Evolutionary conservation across 2,888 invertebrate species (phyloP).

Genomic region (Tribolium freemani): DNA sequence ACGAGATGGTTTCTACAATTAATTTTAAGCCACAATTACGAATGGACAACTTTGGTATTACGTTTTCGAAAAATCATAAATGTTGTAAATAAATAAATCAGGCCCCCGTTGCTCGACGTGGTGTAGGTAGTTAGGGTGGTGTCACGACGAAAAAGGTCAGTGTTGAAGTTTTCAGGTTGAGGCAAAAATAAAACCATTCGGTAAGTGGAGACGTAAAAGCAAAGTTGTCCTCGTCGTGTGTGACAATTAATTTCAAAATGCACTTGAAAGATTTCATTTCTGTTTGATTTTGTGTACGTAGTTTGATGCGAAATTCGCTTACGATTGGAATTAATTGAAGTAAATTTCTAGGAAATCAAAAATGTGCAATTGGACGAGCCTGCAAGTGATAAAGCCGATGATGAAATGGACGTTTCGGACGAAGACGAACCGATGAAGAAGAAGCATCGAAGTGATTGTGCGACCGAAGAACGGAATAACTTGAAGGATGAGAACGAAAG

Average conservation of each 20-base stretch:
- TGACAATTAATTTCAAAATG: slow-evolving; percentile 6
- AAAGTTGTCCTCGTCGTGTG: slow-evolving; percentile 21
- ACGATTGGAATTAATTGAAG: neutral
- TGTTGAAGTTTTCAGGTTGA: neutral
- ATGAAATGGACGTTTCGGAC: slow-evolving; percentile 91
- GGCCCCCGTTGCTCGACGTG: neutral
- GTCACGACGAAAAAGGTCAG: neutral
- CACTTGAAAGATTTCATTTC: slow-evolving; percentile 20
- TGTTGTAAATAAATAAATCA: neutral
- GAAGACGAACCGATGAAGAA: slow-evolving; percentile 73
- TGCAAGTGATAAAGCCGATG: slow-evolving; percentile 77
- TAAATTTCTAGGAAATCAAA: slow-evolving; percentile 75
- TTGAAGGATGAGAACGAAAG: slow-evolving; percentile 90
- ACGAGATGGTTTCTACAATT: no score
- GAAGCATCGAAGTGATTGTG: slow-evolving; percentile 57
- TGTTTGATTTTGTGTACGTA: slow-evolving; percentile 41
- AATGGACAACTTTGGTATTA: slow-evolving; percentile 15
- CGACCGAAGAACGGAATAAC: slow-evolving; percentile 56
- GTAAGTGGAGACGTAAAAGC: slow-evolving; percentile 23
- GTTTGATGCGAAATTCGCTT: slow-evolving; percentile 11
- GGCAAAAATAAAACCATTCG: neutral
- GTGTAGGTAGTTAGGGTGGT: neutral
- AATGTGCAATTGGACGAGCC: slow-evolving; percentile 75
- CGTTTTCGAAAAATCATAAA: neutral
- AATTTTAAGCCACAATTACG: neutral